These are phyloP conservation scores for Ormyrus pomaceus DNA, from an alignment of 2,888 invertebrate genomes.

Conservation along the genomic window DNA sequence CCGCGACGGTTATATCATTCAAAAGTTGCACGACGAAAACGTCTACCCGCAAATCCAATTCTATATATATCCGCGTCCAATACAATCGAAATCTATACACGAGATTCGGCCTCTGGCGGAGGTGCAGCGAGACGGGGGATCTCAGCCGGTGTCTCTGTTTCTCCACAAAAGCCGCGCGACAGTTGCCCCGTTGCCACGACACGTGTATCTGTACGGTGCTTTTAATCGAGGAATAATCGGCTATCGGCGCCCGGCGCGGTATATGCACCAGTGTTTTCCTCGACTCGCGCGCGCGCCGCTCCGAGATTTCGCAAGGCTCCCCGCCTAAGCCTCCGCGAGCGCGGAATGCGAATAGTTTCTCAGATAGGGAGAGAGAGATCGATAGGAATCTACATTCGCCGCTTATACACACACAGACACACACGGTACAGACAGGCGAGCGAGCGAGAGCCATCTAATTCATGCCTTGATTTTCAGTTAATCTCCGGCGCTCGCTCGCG, in stretches of 20 bases:
- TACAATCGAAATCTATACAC: background rate
- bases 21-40: background rate
- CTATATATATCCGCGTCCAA: background rate
- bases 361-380: constrained; percentile 40
- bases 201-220: constrained; percentile 11
- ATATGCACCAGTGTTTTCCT: background rate
- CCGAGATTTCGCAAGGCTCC: constrained; percentile 30
- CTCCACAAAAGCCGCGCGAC: no score
- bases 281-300: background rate
- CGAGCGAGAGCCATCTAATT: constrained; percentile 27
- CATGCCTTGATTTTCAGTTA: constrained; percentile 22
- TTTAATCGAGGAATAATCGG: constrained; percentile 48
- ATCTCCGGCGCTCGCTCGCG: background rate
- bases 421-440: no score
- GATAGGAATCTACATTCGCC: constrained; percentile 41
- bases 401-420: background rate
- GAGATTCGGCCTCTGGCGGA: no score
- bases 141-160: no score
- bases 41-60: background rate
- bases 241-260: background rate
- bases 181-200: constrained; percentile 35
- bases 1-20: background rate
- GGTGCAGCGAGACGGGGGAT: background rate
- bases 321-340: background rate
- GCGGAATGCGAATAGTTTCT: constrained; percentile 46